Evolutionary conservation across 2,113 vertebrate species (phyloP), one percentile per base, ranked within the genome.

Genomic region (Sula dactylatra): DNA sequence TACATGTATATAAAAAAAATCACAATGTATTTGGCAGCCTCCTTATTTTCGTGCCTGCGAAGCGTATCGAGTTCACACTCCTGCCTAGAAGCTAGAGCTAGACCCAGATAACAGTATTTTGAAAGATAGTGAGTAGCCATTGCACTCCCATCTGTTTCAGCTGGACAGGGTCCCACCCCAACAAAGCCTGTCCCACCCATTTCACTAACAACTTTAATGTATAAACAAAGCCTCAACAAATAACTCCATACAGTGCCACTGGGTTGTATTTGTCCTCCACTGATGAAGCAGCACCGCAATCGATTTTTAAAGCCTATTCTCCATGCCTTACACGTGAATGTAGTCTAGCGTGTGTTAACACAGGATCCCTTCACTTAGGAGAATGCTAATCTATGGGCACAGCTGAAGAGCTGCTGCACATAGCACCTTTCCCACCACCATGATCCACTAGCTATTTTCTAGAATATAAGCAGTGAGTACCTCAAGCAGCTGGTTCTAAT

Each of bases 141-240:
- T 52, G 94, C 58, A 25, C 95, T 96, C 67, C 85, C 97, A 88
- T 82, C 94, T 96, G 96, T 64, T 81, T 74, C 83, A 93, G 90
- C 69, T 93, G 91, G 97, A 72, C 88, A 89, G 38, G 36, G 96
- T 77, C 95, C 90, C 94, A 93, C 56, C 82, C 80, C 65, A 45
- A 55, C 90, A 87, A 84, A 92, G 84, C 66, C 73, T 16, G 94
- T 83, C 94, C 88, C 95, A 95, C 67, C 82, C 88, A 95, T 16
- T 76, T 16, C 47, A 34, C 62, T 70, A 92, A 93, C 29, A 92
- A 19, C 82, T 69, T 85, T 7, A n/a, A 3, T 1, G 45, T 40
- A 92, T 27, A 88, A 88, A 88, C 90, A 82, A 70, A 62, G 49
- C 92, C 88, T 82, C 83, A 36, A 27, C 22, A n/a, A 92, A 66